Percentiles rank a stretch among this genome's conserved stretches.
These are phyloP conservation scores for Hemicentrotus pulcherrimus DNA, from an alignment of 35 echinoderm and acorn worm genomes.

Conservation along the genomic window DNA sequence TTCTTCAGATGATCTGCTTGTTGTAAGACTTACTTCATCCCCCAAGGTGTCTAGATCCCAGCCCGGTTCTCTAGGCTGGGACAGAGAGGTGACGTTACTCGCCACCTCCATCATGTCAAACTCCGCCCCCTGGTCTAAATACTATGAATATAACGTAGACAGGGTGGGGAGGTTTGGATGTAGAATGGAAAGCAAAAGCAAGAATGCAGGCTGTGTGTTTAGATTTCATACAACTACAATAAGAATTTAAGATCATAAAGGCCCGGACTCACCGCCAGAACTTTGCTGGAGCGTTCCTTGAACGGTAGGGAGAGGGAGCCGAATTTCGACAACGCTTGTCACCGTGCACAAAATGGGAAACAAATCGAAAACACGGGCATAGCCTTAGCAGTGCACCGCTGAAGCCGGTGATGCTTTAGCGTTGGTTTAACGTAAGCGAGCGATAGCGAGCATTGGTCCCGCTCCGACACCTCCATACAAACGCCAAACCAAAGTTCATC, in stretches of 20 bases:
- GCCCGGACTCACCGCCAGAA: not conserved
- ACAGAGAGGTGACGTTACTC: conserved; percentile 39
- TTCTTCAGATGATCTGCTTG: not conserved
- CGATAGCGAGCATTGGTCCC: not conserved
- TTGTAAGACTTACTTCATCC: conserved; percentile 42
- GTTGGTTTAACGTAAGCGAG: conserved; percentile 19
- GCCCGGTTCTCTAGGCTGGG: conserved; percentile 31
- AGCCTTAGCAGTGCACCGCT: conserved; percentile 29
- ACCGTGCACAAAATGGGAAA: conserved; percentile 7
- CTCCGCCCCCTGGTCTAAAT: conserved; percentile 3
- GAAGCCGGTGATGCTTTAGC: conserved; percentile 30
- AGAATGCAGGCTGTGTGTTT: not conserved
- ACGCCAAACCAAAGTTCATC: conserved; percentile 43
- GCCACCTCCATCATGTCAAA: conserved; percentile 51
- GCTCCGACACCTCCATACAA: conserved; percentile 32
- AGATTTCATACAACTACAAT: too few species aligned
- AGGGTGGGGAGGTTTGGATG: not conserved
- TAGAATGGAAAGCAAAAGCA: not conserved
- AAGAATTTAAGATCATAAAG: not conserved
- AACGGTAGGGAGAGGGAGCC: conserved; percentile 36
- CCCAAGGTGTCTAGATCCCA: conserved; percentile 1
- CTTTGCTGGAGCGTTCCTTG: conserved; percentile 25
- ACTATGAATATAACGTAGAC: not conserved
- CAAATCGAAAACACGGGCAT: conserved; percentile 24
- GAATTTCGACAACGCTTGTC: conserved; percentile 31